A percentile compares a stretch with the other conserved stretches of the same genome.
These are phyloP conservation scores for Atta colombica DNA, from an alignment of 1,140 invertebrate genomes.

Conservation along the genomic window DNA sequence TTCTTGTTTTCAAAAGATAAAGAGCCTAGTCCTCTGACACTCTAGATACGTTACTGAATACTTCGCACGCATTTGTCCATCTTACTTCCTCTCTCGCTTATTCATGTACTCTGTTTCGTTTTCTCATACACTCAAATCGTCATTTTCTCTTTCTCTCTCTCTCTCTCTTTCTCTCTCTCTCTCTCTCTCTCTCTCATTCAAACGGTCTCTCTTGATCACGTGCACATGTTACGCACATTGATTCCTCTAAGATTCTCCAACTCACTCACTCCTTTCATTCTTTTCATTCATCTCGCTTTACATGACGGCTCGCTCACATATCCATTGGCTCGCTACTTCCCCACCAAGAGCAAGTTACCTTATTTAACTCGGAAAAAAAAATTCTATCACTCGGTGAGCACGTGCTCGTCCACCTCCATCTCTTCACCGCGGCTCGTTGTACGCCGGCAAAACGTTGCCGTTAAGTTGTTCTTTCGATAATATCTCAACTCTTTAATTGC, in stretches of 20 bases:
- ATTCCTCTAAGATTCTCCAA: slow-evolving; percentile 16
- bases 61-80: neutral
- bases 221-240: slow-evolving; percentile 40
- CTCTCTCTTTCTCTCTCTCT: neutral
- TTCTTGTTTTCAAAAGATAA: neutral
- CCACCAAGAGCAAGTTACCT: slow-evolving; percentile 60
- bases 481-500: neutral
- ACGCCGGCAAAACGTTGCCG: slow-evolving; percentile 9
- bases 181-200: slow-evolving; percentile 2
- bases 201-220: slow-evolving; percentile 20
- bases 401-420: slow-evolving; percentile 71
- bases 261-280: neutral
- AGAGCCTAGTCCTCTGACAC: neutral
- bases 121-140: neutral
- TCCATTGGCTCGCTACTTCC: slow-evolving; percentile 48
- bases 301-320: neutral
- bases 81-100: neutral
- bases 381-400: slow-evolving; percentile 79
- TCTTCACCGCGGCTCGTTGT: neutral
- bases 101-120: neutral
- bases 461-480: slow-evolving; percentile 27
- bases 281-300: slow-evolving; percentile 24
- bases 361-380: slow-evolving; percentile 67
- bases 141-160: neutral
- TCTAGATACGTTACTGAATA: slow-evolving; percentile 35